Evolutionary conservation across 2,113 vertebrate genomes (phyloP), one percentile per base, ranked within the genome.

Genomic region (Aythya baeri): DNA sequence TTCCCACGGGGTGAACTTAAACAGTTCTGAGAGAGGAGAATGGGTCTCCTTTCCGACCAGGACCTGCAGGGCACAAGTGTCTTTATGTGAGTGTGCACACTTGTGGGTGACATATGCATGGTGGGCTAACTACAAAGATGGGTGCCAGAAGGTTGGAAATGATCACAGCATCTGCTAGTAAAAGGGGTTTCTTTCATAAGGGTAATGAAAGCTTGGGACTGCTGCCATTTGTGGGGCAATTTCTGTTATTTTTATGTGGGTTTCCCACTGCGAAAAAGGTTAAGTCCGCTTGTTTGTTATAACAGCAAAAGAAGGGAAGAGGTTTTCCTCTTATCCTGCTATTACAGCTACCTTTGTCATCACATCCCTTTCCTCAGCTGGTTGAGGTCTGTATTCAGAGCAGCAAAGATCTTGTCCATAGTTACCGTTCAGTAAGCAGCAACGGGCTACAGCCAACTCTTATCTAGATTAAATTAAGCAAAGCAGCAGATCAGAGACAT

Each of bases 251-350:
- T 91, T 88, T 67, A n/a, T 44, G 17, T 15, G 29, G 20, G 4
- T 7, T 81, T 90, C 31, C 57, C 43, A 23, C 12, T 67, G 44
- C 72, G 20, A 83, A 91, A 89, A 89, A 67, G 6, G 16, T 26
- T 59, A 25, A 23, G 9, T 74, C 50, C 50, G 23, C 65, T 87
- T 91, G 59, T 91, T 97, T 91, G 61, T 74, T 92, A 17, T 91
- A 91, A 93, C 72, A 94, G 67, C 76, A 78, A 68, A 89, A 89
- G 84, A 96, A 94, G 93, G 81, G 89, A 96, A 97, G 77, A 92
- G 88, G 32, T 79, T 89, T 96, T 89, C 32, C 84, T 91, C 93
- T 95, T 62, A 89, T 92, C 86, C 44, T 87, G 91, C 81, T 94
- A 13, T 84, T 84, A 79, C 86, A 92, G 73, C 62, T 91, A 82